Evolutionary conservation across 1,140 invertebrate species (phyloP), one percentile per base, ranked within the genome.

Genomic region (Anastrepha obliqua): DNA sequence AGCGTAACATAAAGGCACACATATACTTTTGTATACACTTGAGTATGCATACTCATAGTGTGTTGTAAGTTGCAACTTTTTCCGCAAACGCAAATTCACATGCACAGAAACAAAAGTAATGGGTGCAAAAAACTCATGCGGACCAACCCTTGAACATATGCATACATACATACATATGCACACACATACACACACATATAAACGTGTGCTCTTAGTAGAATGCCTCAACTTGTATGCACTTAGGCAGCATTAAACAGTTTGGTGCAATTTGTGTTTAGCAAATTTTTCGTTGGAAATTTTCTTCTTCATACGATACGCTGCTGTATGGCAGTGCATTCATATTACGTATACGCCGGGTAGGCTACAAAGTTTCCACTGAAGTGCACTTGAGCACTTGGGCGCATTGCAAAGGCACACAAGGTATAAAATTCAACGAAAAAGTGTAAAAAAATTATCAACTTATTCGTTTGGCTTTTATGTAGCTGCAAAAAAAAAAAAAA

Each of bases 191-290:
- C 6, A 20, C 47, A 74, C 7, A 67, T 1, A 29, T 6, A 1
- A 6, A 55, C 51, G 29, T 29, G 29, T 29, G 29, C 29, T 29
- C 29, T 29, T 29, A 55, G 51, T 55, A 11, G 11, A 55, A 81
- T 2, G 74, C 47, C 39, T 78, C 42, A 47, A n/a, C 70, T 81
- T 81, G 74, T 20, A 20, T 55, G 51, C 47, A 81, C 47, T 81
- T 81, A 81, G 74, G 51, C 51, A 58, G n/a, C 47, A 81, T 81
- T 81, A 81, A 81, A 81, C 47, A 55, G 44, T 81, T 81, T 81
- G n/a, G 17, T 81, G 74, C 47, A 81, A 81, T 81, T 81, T 81
- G 74, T 81, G 17, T 81, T 55, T 81, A 55, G 74, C 74, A 81
- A 81, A 81, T 81, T 81, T 81, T 81, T 81, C 74, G n/a, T 81